phyloP scores from a whole-genome alignment of 2,797 vertebrate genomes.

The Gila robusta region DNA sequence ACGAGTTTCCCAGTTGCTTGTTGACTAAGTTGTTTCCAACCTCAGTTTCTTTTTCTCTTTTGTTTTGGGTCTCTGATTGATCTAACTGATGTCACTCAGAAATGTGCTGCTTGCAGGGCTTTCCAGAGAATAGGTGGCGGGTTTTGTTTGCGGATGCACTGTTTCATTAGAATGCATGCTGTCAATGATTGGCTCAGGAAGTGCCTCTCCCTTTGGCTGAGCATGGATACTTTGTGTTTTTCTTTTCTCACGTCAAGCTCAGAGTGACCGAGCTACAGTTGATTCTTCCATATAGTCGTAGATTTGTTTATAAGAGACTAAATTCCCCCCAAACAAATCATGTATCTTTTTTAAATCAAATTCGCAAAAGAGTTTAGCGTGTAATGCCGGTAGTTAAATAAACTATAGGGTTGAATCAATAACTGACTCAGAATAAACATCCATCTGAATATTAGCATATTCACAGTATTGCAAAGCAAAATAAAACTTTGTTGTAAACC shows the following conservation, averaged over 20 bases:
- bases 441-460: not conserved
- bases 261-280: constrained; percentile 29
- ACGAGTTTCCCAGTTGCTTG: constrained; percentile 27
- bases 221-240: constrained; percentile 28
- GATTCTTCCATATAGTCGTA: not conserved
- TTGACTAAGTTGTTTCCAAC: constrained; percentile 39
- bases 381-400: not conserved
- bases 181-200: constrained; percentile 54
- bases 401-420: not conserved
- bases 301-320: not conserved
- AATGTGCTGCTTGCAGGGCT: constrained; percentile 30
- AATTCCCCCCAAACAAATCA: not conserved
- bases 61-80: constrained; percentile 35
- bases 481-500: not conserved
- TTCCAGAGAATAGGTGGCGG: constrained; percentile 26
- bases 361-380: not conserved
- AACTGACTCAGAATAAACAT: not conserved
- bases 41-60: constrained; percentile 10
- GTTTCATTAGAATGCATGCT: constrained; percentile 41
- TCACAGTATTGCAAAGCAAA: not conserved
- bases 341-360: not conserved
- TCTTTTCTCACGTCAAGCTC: constrained; percentile 25
- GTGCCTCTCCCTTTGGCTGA: constrained; percentile 49
- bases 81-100: not conserved
- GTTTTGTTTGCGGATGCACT: constrained; percentile 29